Conservation (phyloP, 2,113 vertebrate species). For the Oophaga pumilio region DNA sequence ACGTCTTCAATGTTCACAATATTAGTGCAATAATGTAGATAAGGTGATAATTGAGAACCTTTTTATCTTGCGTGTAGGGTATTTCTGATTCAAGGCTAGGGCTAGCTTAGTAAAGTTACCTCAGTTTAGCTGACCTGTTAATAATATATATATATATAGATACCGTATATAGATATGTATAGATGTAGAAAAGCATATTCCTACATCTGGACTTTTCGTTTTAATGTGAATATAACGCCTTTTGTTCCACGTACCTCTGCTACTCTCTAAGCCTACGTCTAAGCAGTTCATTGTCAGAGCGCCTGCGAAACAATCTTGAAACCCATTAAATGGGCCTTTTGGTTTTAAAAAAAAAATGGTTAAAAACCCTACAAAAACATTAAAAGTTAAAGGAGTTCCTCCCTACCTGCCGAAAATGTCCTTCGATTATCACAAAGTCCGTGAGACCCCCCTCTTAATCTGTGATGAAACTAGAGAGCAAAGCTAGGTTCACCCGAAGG, state of each 20-base stretch:
- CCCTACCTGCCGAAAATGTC: neutral
- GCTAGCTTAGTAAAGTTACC: conserved; percentile 56
- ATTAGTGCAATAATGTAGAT: conserved; percentile 60
- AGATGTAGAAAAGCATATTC: conserved; percentile 40
- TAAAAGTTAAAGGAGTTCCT: neutral
- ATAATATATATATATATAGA: conserved; percentile 43
- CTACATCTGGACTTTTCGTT: conserved; percentile 43
- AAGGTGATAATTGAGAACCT: conserved; percentile 53
- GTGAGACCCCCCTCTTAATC: neutral
- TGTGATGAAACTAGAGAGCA: no score
- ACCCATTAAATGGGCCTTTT: neutral
- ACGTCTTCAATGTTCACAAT: conserved; percentile 55
- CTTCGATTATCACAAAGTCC: neutral
- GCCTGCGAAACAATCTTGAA: neutral
- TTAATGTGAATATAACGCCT: conserved; percentile 44
- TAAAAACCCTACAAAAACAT: neutral
- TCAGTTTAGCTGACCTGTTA: conserved; percentile 53
- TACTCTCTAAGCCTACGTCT: neutral
- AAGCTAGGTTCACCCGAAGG: no score
- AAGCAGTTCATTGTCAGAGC: neutral
- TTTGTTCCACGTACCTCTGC: conserved; percentile 43
- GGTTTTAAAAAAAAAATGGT: neutral
- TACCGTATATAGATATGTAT: conserved; percentile 40
- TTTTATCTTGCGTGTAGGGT: conserved; percentile 52
- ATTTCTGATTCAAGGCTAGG: conserved; percentile 55